Conservation (phyloP, 2,113 vertebrate species). For the Xiphophorus hellerii region DNA sequence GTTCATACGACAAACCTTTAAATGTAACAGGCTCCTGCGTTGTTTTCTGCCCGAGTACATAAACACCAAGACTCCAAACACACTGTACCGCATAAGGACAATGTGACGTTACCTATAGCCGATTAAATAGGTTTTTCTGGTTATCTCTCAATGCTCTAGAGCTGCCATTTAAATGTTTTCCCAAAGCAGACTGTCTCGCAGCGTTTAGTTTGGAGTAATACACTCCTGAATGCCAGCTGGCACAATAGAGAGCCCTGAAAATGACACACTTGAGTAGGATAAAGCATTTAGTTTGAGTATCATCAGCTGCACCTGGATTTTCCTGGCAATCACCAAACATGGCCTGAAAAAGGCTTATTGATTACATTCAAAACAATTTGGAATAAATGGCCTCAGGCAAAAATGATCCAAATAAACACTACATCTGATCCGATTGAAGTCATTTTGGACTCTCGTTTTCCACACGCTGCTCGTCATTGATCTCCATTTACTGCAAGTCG, state of each 20-base stretch:
- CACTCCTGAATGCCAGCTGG: constrained; percentile 7
- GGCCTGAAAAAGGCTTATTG: neutral
- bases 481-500: neutral
- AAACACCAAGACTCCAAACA: neutral
- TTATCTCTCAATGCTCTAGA: neutral
- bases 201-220: neutral
- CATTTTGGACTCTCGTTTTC: neutral
- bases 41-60: neutral
- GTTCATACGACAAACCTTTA: neutral
- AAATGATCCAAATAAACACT: neutral
- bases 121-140: neutral
- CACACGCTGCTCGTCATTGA: neutral
- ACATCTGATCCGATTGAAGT: neutral
- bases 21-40: neutral
- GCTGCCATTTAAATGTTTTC: neutral
- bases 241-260: constrained; percentile 3
- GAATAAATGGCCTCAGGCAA: neutral
- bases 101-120: neutral
- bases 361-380: neutral
- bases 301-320: neutral
- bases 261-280: constrained; percentile 6
- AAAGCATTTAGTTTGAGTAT: constrained; percentile 2
- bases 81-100: neutral
- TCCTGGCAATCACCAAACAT: neutral
- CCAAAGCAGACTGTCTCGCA: neutral